A percentile compares a stretch with the other conserved stretches of the same genome.
Conservation (phyloP, 2,113 vertebrate genomes). For the Cebus imitator region DNA sequence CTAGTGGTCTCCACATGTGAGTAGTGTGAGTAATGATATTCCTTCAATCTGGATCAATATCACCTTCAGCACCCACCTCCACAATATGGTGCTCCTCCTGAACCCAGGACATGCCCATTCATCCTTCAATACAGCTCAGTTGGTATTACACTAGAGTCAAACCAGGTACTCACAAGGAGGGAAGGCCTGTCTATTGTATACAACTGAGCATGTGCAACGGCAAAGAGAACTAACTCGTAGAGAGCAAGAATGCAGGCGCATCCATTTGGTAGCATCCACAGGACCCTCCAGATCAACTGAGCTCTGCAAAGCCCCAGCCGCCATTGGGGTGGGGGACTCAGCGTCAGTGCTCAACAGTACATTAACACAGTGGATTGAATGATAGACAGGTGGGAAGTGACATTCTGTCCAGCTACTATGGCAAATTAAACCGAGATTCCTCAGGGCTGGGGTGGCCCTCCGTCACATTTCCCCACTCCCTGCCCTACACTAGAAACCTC, state of each 20-base stretch:
- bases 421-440: neutral
- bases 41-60: neutral
- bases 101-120: neutral
- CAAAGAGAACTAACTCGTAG: neutral
- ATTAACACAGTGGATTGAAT: neutral
- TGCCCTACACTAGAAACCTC: neutral
- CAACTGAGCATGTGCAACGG: neutral
- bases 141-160: neutral
- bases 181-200: neutral
- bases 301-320: neutral
- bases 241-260: neutral
- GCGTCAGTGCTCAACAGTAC: neutral
- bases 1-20: neutral
- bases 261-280: neutral
- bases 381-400: neutral
- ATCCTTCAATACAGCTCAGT: neutral
- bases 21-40: neutral
- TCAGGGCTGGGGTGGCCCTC: neutral
- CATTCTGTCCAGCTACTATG: neutral
- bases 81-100: neutral
- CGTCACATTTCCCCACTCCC: neutral
- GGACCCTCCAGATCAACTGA: neutral
- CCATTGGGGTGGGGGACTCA: neutral
- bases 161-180: neutral
- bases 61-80: neutral